Evolutionary conservation across 2,888 invertebrate genomes (phyloP).

Genomic region (Chromoteleia sp.): DNA sequence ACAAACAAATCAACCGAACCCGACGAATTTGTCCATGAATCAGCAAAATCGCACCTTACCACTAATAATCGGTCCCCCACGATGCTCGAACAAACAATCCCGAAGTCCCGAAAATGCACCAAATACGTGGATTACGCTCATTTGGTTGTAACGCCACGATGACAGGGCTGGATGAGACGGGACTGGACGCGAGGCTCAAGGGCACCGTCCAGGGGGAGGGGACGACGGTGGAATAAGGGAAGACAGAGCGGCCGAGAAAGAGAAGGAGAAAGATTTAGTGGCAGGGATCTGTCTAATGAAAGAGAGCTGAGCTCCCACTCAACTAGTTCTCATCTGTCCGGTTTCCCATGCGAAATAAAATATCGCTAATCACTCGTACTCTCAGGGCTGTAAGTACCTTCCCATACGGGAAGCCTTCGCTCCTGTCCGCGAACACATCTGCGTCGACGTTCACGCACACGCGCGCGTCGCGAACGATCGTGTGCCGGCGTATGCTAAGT

Average conservation of each 20-base stretch:
- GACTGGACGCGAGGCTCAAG: slow-evolving; percentile 64
- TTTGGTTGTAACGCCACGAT: slow-evolving; percentile 80
- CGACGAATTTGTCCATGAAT: slow-evolving; percentile 51
- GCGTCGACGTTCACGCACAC: slow-evolving; percentile 50
- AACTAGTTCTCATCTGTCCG: slow-evolving; percentile 84
- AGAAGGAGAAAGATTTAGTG: slow-evolving; percentile 72
- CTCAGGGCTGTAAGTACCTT: slow-evolving; percentile 80
- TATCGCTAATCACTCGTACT: slow-evolving; percentile 84
- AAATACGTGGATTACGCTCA: slow-evolving; percentile 58
- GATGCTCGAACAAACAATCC: slow-evolving; percentile 52
- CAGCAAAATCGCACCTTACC: slow-evolving; percentile 39
- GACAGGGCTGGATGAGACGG: slow-evolving; percentile 73
- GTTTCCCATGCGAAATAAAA: slow-evolving; percentile 85
- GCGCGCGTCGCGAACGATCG: slow-evolving; percentile 25
- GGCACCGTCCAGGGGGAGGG: slow-evolving; percentile 57
- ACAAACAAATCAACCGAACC: slow-evolving; percentile 35
- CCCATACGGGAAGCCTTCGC: slow-evolving; percentile 68
- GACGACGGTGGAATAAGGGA: slow-evolving; percentile 64
- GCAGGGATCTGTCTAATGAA: slow-evolving; percentile 79
- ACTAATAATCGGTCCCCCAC: slow-evolving; percentile 39
- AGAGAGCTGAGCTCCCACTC: slow-evolving; percentile 84
- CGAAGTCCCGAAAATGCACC: slow-evolving; percentile 45
- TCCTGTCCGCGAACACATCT: slow-evolving; percentile 68
- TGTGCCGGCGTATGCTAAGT: slow-evolving; percentile 46
- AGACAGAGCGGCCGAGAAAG: slow-evolving; percentile 67